These are phyloP conservation scores for Agonopterix subpropinquella DNA, from an alignment of 2,888 invertebrate genomes.

Conservation along the genomic window DNA sequence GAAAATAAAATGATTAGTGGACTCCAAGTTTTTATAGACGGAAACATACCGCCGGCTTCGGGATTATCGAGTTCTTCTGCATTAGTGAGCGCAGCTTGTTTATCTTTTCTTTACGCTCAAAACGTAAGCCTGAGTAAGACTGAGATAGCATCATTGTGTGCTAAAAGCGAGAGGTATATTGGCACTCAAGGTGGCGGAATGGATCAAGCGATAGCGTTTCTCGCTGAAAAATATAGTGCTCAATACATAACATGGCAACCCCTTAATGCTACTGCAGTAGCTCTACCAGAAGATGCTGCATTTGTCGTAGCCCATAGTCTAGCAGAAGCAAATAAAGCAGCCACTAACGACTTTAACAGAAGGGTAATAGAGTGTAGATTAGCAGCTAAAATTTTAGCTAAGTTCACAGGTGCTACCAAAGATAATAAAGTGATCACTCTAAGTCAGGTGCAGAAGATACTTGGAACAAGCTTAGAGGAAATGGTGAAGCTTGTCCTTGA, in stretches of 20 bases:
- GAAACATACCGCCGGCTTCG: constrained; percentile 93
- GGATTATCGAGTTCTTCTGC: constrained; percentile 99
- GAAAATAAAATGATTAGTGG: constrained; percentile 70
- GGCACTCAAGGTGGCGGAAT: constrained; percentile 99
- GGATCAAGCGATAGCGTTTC: constrained; percentile 99
- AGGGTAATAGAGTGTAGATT: constrained; percentile 96
- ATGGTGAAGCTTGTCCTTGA: constrained; percentile 82
- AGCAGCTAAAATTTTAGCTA: constrained; percentile 84
- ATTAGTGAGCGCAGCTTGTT: constrained; percentile 93
- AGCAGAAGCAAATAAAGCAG: constrained; percentile 94
- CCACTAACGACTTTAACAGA: constrained; percentile 92
- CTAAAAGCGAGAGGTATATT: constrained; percentile 93
- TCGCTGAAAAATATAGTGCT: constrained; percentile 89
- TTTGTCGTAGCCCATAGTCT: constrained; percentile 97
- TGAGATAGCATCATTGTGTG: constrained; percentile 90
- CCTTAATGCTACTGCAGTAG: constrained; percentile 83
- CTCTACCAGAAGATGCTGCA: constrained; percentile 85
- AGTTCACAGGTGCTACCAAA: constrained; percentile 45
- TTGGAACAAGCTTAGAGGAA: constrained; percentile 78
- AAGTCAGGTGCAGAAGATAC: constrained; percentile 82
- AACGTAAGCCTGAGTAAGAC: constrained; percentile 59
- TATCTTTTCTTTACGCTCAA: constrained; percentile 81
- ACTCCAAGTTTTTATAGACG: constrained; percentile 85
- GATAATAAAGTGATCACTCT: constrained; percentile 82
- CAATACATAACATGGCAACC: constrained; percentile 97